Evolutionary conservation across 2,113 vertebrate species (phyloP), one percentile per base, ranked within the genome.

Genomic region (Megaceryle torquata): DNA sequence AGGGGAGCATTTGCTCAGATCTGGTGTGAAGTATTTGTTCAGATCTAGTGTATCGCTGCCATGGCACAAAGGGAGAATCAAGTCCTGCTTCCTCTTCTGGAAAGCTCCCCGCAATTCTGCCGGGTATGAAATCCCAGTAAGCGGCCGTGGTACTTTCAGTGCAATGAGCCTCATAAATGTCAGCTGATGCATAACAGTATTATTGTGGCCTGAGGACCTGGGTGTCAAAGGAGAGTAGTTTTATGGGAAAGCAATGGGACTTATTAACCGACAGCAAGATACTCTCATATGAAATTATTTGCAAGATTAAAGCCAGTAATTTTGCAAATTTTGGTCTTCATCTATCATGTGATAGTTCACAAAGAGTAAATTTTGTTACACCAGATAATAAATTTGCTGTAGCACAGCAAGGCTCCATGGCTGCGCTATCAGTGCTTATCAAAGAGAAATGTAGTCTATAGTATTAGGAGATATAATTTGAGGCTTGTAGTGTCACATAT

Each of bases 31-130:
- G 2, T 41, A 20, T 88, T 86, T 41, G 70, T 43, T 92, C 51
- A 39, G 78, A 15, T 65, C 46, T 37, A 41, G n/a, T 6, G 0
- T 22, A 11, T 28, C 9, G 2, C 35, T 83, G 64, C 22, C n/a
- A 46, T 0, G 0, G 67, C 15, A 63, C 8, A 51, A 83, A 39
- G 53, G 86, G 44, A 72, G 26, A 37, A 51, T 0, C 1, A 44
- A 54, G n/a, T n/a, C 41, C 22, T 0, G 0, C 31, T 76, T 87
- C 35, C 24, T 57, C 35, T 68, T 76, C 39, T 87, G 77, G 79
- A 89, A 93, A 92, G 33, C 28, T 53, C 60, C 43, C 35, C 61
- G 61, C 26, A 56, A 9, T 77, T 77, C 46, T 56, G 20, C 46
- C 54, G 25, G 17, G 29, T 44, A 41, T 65, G 69, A 92, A 89